These are phyloP conservation scores for Zelleria hepariella DNA, from an alignment of 2,888 invertebrate species.

Conservation along the genomic window DNA sequence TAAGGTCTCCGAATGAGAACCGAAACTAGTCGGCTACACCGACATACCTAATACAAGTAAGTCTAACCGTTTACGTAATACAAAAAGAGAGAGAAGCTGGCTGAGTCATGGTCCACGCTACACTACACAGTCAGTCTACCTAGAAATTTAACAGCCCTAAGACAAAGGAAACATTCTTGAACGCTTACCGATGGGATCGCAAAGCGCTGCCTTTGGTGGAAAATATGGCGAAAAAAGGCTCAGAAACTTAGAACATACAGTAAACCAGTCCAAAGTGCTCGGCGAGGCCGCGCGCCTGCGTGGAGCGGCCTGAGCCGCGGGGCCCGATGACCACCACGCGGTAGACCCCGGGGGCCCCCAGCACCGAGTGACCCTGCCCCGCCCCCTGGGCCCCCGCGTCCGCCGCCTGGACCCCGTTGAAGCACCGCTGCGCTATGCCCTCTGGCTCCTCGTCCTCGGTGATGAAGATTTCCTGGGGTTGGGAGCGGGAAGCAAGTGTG, in stretches of 20 bases:
- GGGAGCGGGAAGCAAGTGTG: not conserved
- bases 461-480: conserved; percentile 42
- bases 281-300: conserved; percentile 63
- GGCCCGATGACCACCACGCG: conserved; percentile 74
- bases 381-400: conserved; percentile 41
- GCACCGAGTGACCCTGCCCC: conserved; percentile 35
- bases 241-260: conserved; percentile 31
- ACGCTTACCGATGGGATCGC: no score
- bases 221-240: no score
- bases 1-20: no score
- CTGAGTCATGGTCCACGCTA: no score
- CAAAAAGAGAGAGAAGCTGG: no score
- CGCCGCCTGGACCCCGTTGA: conserved; percentile 45
- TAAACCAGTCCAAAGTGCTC: conserved; percentile 67
- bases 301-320: conserved; percentile 70
- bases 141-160: no score
- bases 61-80: no score
- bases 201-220: no score
- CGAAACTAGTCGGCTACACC: no score
- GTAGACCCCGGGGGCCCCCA: conserved; percentile 67
- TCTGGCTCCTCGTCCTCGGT: conserved; percentile 28
- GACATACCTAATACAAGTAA: no score
- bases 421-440: conserved; percentile 35
- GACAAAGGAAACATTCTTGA: no score
- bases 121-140: no score